Conservation (phyloP, 2,888 invertebrate species). For the Eupithecia centaureata region DNA sequence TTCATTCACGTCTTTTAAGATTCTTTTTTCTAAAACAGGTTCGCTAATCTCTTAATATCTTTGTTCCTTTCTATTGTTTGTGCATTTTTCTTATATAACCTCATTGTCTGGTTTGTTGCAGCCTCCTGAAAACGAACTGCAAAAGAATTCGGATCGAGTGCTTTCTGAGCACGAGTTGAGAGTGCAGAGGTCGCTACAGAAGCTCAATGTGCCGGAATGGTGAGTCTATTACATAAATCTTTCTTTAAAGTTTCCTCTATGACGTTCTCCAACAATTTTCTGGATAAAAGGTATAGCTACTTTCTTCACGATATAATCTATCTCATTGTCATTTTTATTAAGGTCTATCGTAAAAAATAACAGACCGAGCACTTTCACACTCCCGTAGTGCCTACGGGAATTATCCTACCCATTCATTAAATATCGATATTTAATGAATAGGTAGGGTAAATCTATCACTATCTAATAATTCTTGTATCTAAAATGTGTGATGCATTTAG, state of each 20-base stretch:
- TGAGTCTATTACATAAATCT: slow-evolving; percentile 74
- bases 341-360: background rate
- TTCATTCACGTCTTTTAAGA: slow-evolving; percentile 1
- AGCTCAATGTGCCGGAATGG: slow-evolving; percentile 98
- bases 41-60: slow-evolving; percentile 14
- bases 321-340: background rate
- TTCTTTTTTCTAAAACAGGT: slow-evolving; percentile 22
- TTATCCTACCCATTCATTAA: too few relatives aligned
- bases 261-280: too few relatives aligned
- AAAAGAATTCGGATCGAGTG: slow-evolving; percentile 92
- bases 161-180: slow-evolving; percentile 97
- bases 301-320: too few relatives aligned
- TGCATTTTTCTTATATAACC: background rate
- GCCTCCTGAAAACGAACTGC: slow-evolving; percentile 97
- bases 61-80: background rate
- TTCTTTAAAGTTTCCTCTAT: too few relatives aligned
- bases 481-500: too few relatives aligned
- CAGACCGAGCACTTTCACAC: background rate
- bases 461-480: background rate
- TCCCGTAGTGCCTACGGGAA: too few relatives aligned
- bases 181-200: slow-evolving; percentile 96
- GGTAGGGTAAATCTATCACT: too few relatives aligned
- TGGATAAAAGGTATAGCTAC: too few relatives aligned
- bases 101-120: slow-evolving; percentile 73
- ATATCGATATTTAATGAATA: background rate